Base-by-base conservation (phyloP, 2,113 vertebrate species). In the Hyaena hyaena region DNA sequence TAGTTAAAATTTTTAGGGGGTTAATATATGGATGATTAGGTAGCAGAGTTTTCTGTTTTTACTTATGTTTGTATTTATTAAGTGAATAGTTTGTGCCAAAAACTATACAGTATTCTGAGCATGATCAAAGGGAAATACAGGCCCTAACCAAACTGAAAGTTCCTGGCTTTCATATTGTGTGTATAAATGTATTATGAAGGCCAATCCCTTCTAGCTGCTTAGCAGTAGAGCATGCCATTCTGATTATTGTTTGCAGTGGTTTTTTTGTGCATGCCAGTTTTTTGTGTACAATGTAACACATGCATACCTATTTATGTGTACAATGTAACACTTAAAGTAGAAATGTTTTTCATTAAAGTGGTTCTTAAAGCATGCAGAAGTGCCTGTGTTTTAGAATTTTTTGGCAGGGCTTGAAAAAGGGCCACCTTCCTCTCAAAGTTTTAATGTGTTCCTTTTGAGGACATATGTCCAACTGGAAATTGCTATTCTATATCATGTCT, bases 331-430 rank as follows among this genome's bases (percentile, higher is more conserved):
- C 12, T 68, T 76, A 66, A 19, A 55, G 2, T 55, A 77, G 79
- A 58, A 33, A 9, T 53, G 31, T 73, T 26, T 91, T 90, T 93
- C 24, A 19, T 24, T 94, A 66, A n/a, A 86, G 45, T 83, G 63
- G 28, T 82, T 87, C 28, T 93, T 48, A 90, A 68, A 93, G n/a
- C n/a, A 10, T 55, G n/a, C 88, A 96, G 77, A 86, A 55, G 5
- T 92, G 33, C 45, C 21, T 39, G 4, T 35, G 24, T 88, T 45
- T 81, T 35, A 88, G 69, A 95, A 73, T 45, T 88, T 95, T 81
- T 95, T 48, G 11, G 4, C 4, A 53, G 11, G 21, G 19, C 39
- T 95, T 93, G 26, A 48, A 23, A 23, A 90, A 76, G 15, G 19
- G 50, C 33, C 19, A 48, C 4, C 2, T 39, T 77, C 9, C 21